Evolutionary conservation across 2,797 vertebrate species (phyloP).

Genomic region (Propithecus perrieri): DNA sequence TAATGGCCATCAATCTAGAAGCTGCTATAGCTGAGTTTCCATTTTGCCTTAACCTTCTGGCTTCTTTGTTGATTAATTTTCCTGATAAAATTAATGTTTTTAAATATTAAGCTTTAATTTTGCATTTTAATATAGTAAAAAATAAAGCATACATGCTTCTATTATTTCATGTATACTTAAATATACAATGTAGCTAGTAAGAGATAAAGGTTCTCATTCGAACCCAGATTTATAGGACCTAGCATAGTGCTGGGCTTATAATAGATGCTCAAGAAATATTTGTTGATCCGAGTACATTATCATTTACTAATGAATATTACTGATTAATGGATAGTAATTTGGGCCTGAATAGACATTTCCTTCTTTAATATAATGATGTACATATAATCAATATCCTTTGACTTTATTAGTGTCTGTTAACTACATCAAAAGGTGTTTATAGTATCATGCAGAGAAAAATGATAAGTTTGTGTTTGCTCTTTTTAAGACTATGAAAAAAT

Average conservation of each 20-base stretch:
- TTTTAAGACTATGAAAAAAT: slow-evolving; percentile 13
- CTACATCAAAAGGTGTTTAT: neutral
- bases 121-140: neutral
- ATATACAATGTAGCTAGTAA: neutral
- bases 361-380: neutral
- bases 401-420: neutral
- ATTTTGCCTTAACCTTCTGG: slow-evolving; percentile 47
- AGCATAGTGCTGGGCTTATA: neutral
- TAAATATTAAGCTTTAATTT: slow-evolving; percentile 7
- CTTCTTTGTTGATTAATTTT: slow-evolving; percentile 52
- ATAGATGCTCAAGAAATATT: neutral
- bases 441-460: neutral
- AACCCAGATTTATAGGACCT: neutral
- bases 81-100: slow-evolving; percentile 43
- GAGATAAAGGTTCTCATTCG: neutral
- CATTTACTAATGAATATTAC: slow-evolving; percentile 14
- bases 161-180: neutral
- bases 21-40: slow-evolving; percentile 29
- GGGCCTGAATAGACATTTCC: neutral
- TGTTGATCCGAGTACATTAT: neutral
- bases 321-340: neutral
- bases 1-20: slow-evolving; percentile 31
- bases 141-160: neutral
- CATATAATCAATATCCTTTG: neutral
- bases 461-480: neutral